Conservation (phyloP, 2,888 invertebrate species). For the Drosophila kuntzei region DNA sequence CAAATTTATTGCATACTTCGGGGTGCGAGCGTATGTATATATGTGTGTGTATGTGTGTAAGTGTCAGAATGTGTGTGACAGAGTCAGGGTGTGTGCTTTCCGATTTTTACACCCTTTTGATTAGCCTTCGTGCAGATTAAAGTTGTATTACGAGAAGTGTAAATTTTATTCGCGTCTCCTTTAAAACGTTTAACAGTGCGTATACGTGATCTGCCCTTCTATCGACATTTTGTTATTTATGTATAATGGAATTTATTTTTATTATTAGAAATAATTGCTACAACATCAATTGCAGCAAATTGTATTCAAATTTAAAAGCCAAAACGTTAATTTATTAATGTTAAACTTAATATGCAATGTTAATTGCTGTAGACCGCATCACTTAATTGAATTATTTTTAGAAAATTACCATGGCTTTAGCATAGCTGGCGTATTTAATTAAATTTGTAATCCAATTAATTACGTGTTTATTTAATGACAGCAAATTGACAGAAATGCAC, state of each 20-base stretch:
- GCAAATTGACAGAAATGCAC: slow-evolving; percentile 7
- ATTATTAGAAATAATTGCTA: slow-evolving; percentile 7
- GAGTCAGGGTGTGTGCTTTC: slow-evolving; percentile 21
- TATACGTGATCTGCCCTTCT: slow-evolving; percentile 43
- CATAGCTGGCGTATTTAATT: slow-evolving; percentile 32
- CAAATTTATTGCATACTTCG: slow-evolving; percentile 77
- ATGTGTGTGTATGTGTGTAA: slow-evolving; percentile 26
- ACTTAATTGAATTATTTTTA: slow-evolving; percentile 31
- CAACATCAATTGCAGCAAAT: not conserved
- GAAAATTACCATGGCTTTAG: slow-evolving; percentile 5
- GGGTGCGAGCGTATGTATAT: slow-evolving; percentile 18
- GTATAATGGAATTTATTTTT: slow-evolving; percentile 16
- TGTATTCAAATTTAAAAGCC: not conserved
- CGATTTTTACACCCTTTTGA: slow-evolving; percentile 66
- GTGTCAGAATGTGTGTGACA: slow-evolving; percentile 5
- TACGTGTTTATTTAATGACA: slow-evolving; percentile 27
- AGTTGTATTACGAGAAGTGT: slow-evolving; percentile 51
- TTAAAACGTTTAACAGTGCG: slow-evolving; percentile 55
- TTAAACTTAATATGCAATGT: slow-evolving; percentile 19
- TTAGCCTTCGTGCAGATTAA: slow-evolving; percentile 63
- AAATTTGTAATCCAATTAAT: slow-evolving; percentile 50
- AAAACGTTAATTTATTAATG: not conserved
- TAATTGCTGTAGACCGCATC: not conserved
- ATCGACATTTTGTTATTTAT: not conserved
- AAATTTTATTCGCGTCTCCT: slow-evolving; percentile 35